Percentiles rank a stretch among this genome's conserved stretches.
Conservation (phyloP, 2,888 invertebrate species). For the Scotopteryx bipunctaria region DNA sequence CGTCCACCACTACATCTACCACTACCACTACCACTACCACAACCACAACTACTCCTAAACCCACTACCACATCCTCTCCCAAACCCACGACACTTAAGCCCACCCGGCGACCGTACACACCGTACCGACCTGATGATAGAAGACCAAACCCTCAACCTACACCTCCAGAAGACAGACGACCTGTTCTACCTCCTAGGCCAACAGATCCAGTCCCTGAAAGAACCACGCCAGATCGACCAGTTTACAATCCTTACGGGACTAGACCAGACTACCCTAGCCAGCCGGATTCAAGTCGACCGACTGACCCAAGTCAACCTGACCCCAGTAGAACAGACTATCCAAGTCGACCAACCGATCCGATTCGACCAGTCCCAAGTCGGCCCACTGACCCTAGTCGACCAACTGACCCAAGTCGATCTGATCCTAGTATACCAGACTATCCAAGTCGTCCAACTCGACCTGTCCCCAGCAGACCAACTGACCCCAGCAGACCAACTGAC, state of each 20-base stretch:
- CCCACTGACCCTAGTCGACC: slow-evolving; percentile 17
- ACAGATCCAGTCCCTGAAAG: too few species aligned
- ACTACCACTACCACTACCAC: slow-evolving; percentile 25
- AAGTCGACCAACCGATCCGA: background rate
- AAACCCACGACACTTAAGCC: slow-evolving; percentile 25
- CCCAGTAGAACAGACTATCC: slow-evolving; percentile 28
- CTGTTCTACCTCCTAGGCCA: slow-evolving; percentile 9
- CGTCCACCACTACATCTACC: slow-evolving; percentile 20
- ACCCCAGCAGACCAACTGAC: slow-evolving; percentile 16
- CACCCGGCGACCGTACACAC: slow-evolving; percentile 36
- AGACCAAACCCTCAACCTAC: slow-evolving; percentile 6
- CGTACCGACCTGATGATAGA: slow-evolving; percentile 31
- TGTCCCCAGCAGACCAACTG: slow-evolving; percentile 22
- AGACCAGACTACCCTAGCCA: slow-evolving; percentile 16
- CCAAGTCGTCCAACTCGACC: slow-evolving; percentile 34
- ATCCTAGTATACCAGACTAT: slow-evolving; percentile 1
- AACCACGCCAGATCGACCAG: background rate
- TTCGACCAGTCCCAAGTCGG: background rate
- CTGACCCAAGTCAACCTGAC: slow-evolving; percentile 17
- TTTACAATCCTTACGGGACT: too few species aligned
- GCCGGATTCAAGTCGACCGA: slow-evolving; percentile 8
- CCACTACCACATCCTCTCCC: slow-evolving; percentile 34
- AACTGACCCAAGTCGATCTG: slow-evolving; percentile 17
- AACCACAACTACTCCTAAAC: slow-evolving; percentile 31
- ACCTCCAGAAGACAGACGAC: slow-evolving; percentile 10